Evolutionary conservation across 2,888 invertebrate species (phyloP).

Genomic region (Luperina nickerlii): DNA sequence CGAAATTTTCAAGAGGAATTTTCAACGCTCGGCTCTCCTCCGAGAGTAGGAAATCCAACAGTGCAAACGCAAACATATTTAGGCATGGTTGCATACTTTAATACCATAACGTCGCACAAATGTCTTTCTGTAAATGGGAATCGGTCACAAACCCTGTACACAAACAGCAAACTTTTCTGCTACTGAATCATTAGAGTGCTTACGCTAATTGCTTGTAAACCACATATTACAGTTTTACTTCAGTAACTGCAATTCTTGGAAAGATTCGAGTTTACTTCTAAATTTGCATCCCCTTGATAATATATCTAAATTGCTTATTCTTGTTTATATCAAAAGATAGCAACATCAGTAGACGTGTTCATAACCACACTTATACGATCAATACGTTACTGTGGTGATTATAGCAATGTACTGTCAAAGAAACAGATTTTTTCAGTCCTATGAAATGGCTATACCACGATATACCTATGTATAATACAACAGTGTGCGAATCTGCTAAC

Average conservation of each 20-base stretch:
- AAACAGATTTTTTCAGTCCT: neutral
- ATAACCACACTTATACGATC: neutral
- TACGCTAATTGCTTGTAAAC: neutral
- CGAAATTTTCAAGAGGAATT: neutral
- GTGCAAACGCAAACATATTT: neutral
- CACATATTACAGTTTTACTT: conserved; percentile 21
- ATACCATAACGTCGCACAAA: no score
- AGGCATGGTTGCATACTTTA: neutral
- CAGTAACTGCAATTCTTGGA: conserved; percentile 26
- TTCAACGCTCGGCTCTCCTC: neutral
- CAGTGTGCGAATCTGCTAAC: neutral
- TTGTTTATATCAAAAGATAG: conserved; percentile 22
- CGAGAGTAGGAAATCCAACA: neutral
- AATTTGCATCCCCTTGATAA: conserved; percentile 35
- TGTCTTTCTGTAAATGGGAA: neutral
- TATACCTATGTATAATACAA: neutral
- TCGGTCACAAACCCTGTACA: neutral
- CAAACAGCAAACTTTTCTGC: neutral
- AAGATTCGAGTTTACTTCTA: conserved; percentile 13
- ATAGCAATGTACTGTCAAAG: neutral
- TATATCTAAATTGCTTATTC: conserved; percentile 23
- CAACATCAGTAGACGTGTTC: neutral
- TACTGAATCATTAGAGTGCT: conserved; percentile 14
- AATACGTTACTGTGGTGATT: neutral
- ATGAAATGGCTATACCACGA: neutral